A percentile compares a stretch with the other conserved stretches of the same genome.
These are phyloP conservation scores for Tangara arthus DNA, from an alignment of 2,797 vertebrate genomes.

Conservation along the genomic window DNA sequence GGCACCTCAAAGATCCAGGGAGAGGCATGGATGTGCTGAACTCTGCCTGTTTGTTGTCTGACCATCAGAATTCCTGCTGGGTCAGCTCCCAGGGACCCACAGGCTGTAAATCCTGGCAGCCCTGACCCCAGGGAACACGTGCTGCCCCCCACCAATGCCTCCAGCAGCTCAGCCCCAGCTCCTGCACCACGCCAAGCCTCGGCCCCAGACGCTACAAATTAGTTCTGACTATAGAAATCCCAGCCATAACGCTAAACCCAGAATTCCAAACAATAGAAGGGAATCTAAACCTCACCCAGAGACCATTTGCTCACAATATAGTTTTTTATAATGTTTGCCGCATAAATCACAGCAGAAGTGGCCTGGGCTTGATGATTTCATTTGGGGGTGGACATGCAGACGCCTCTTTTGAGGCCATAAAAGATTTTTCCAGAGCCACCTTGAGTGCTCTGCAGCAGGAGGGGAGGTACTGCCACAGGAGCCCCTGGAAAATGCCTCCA, in stretches of 20 bases:
- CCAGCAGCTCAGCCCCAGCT: neutral
- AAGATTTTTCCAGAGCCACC: neutral
- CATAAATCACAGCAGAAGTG: neutral
- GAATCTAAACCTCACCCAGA: conserved; percentile 31
- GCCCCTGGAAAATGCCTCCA: neutral
- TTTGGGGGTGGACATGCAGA: neutral
- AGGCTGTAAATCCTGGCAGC: neutral
- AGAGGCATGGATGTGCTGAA: neutral
- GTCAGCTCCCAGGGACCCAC: rapidly evolving
- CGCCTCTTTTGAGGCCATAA: neutral
- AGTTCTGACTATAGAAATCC: neutral
- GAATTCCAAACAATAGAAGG: conserved; percentile 6
- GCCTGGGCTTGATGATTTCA: conserved; percentile 2
- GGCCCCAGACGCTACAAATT: conserved; percentile 21
- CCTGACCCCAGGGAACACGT: neutral
- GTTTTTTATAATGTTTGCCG: neutral
- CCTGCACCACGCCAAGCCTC: neutral
- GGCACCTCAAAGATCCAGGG: neutral
- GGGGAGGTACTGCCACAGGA: neutral
- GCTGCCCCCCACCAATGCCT: neutral
- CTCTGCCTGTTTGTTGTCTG: neutral
- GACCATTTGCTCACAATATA: neutral
- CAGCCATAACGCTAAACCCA: neutral
- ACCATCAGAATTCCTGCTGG: neutral
- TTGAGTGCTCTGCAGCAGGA: neutral